Conservation (phyloP, 2,797 vertebrate species). For the Poecile montanus region DNA sequence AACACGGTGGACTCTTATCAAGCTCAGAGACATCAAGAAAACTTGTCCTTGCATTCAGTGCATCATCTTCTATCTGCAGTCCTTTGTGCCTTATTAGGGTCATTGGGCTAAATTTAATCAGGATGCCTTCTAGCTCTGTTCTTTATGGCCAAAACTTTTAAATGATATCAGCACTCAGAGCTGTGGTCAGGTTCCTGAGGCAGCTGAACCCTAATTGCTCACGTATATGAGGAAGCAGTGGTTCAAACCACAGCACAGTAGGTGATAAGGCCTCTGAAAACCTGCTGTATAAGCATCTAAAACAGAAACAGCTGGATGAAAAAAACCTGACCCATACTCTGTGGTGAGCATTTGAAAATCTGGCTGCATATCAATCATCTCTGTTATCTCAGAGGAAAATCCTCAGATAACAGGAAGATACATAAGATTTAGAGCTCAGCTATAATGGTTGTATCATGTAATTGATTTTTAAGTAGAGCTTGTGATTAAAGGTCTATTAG, state of each 20-base stretch:
- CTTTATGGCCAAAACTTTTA: not conserved
- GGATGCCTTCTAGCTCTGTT: not conserved
- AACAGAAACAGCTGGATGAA: slow-evolving; percentile 15
- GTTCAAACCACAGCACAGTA: not conserved
- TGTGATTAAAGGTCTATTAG: slow-evolving; percentile 43
- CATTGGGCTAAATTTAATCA: not conserved
- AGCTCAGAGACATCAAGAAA: not conserved
- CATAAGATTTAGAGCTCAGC: slow-evolving; percentile 56
- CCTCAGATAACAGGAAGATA: slow-evolving; percentile 58
- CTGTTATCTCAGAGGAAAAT: slow-evolving; percentile 53
- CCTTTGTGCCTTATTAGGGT: not conserved
- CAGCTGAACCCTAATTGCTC: not conserved
- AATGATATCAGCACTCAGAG: not conserved
- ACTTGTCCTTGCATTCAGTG: not conserved
- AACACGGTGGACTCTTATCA: not conserved
- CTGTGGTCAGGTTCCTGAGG: not conserved
- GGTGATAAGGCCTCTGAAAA: not conserved
- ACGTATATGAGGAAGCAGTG: not conserved
- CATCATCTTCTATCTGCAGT: not conserved
- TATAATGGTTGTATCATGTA: slow-evolving; percentile 33
- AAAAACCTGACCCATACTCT: not conserved
- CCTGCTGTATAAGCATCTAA: not conserved
- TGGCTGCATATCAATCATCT: not conserved
- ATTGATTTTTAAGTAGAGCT: slow-evolving; percentile 59
- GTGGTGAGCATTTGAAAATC: slow-evolving; percentile 32